Evolutionary conservation across 2,113 vertebrate species (phyloP), one percentile per base, ranked within the genome.

Genomic region (Ascaphus truei): DNA sequence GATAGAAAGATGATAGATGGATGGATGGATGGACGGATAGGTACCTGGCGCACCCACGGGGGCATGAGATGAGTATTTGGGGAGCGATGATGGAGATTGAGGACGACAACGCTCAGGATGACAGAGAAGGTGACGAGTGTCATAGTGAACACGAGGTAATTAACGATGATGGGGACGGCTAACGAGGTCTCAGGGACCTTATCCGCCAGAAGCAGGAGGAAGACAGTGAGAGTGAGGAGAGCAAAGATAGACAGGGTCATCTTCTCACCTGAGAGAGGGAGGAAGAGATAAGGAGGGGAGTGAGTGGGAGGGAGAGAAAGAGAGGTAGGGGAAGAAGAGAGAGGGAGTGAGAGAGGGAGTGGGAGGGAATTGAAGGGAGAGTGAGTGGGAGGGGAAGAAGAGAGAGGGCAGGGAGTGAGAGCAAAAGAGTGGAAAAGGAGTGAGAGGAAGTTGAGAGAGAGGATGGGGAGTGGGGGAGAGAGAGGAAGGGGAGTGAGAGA

Each of bases 61-160:
- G 94, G 94, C 94, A 96, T 96, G 36, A 74, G 74, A 67, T 96
- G 94, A 3, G 94, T 96, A 75, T 83, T 91, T 52, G 93, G 83
- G 1, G 94, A 96, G 27, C 94, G 93, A 62, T 95, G 93, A 74
- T 96, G 94, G 39, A 96, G 80, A 78, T 96, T 96, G 59, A 96
- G 91, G 58, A 94, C 94, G 7, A 96, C 91, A 23, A 96, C 94
- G 0, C 94, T 92, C 51, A 96, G 85, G 80, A 96, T 95, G 83
- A 96, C 94, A 0, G 93, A 94, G 80, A 87, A 92, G 3, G 94
- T 95, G 74, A 96, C 93, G 36, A 96, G 86, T 77, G 91, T 81
- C 93, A 96, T 95, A 73, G 93, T 94, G 77, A 95, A 93, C 92
- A 94, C 95, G 66, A 96, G 90, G 79, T 96, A 96, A 76, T 94